Evolutionary conservation across 2,113 vertebrate genomes (phyloP), one percentile per base, ranked within the genome.

Genomic region (Nycticryphes semicollaris): DNA sequence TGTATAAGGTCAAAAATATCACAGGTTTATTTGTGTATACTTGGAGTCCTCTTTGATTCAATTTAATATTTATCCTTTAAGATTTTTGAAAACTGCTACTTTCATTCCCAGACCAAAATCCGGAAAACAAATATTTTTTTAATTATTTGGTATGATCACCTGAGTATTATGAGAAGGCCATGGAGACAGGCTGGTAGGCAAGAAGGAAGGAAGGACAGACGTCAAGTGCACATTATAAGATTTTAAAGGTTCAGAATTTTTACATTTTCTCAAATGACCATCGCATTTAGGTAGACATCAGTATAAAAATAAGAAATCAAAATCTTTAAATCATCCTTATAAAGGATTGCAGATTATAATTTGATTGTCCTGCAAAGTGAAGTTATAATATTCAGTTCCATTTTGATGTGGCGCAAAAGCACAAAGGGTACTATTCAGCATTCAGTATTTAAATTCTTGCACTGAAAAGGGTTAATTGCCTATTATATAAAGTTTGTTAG

Each of bases 401-500:
- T 77, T 92, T 74, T 62, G 37, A 80, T 53, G 24, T 68, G 39
- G 18, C 9, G 39, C 21, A 74, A 67, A 89, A 91, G n/a, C 57
- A 9, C 19, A 37, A 76, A 94, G 31, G 25, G 30, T 62, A 35
- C 19, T 87, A 37, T 89, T 95, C 94, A 95, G 33, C 59, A 85
- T 76, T 94, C 70, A 80, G n/a, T 25, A 79, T 75, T 91, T 86
- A 60, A 51, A 47, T 81, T 93, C 63, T 80, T 84, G 12, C 60
- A 89, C 68, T 72, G 67, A 84, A 95, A 97, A 97, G 97, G 94
- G 97, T 97, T 98, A 97, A 96, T 95, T 94, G 80, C 51, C 47
- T 94, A 90, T 97, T 95, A 97, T 96, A 97, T 67, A 75, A 96
- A 92, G 47, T 93, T 97, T 97, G 96, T 74, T 86, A 94, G 89